These are phyloP conservation scores for Rhagonycha fulva DNA, from an alignment of 2,888 invertebrate genomes.

Conservation along the genomic window DNA sequence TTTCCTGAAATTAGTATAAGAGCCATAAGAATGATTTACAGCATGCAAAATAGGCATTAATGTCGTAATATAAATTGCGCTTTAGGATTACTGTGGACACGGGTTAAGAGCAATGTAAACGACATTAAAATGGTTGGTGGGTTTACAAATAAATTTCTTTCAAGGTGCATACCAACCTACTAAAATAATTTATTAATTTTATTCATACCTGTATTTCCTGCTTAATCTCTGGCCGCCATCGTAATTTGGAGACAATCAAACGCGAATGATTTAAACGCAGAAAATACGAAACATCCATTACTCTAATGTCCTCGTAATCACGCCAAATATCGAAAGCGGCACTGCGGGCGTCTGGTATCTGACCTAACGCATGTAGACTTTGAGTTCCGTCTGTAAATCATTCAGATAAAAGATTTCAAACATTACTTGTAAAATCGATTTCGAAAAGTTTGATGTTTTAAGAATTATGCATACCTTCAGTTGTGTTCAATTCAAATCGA, in stretches of 20 bases:
- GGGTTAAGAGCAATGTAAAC: slow-evolving; percentile 16
- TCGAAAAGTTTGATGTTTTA: slow-evolving; percentile 32
- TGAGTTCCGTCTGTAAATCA: slow-evolving; percentile 62
- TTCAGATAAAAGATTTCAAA: slow-evolving; percentile 23
- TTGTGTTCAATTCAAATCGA: slow-evolving; percentile 71
- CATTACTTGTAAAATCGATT: slow-evolving; percentile 27
- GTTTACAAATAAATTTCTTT: slow-evolving; percentile 6
- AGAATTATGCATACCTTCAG: slow-evolving; percentile 58
- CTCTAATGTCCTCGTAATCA: slow-evolving; percentile 77
- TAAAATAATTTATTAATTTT: not conserved
- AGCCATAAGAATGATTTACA: slow-evolving; percentile 16
- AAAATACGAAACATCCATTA: slow-evolving; percentile 79
- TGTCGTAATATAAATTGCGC: slow-evolving; percentile 15
- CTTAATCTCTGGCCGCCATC: slow-evolving; percentile 79
- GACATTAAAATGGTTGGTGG: slow-evolving; percentile 9
- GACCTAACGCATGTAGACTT: slow-evolving; percentile 73
- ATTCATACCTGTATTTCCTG: slow-evolving; percentile 59
- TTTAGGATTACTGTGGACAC: slow-evolving; percentile 14
- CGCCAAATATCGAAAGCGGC: slow-evolving; percentile 79
- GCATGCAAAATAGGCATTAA: slow-evolving; percentile 20
- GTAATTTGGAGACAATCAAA: slow-evolving; percentile 75
- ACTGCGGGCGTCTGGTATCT: slow-evolving; percentile 76
- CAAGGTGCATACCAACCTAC: not conserved
- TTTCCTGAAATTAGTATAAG: slow-evolving; percentile 18
- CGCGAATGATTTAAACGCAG: slow-evolving; percentile 83